These are phyloP conservation scores for Hydrotaea diabolus DNA, from an alignment of 2,888 invertebrate genomes.

Conservation along the genomic window DNA sequence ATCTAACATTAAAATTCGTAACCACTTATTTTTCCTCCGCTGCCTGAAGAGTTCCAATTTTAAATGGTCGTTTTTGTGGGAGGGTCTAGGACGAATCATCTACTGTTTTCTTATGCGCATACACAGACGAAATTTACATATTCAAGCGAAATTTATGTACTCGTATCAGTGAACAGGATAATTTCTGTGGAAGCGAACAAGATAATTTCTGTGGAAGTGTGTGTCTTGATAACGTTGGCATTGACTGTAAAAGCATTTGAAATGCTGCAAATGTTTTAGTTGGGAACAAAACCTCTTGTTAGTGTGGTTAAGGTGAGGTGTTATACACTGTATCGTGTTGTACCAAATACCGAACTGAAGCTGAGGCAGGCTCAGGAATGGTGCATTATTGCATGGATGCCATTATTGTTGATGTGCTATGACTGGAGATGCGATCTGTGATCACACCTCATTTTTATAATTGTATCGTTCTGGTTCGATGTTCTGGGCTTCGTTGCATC, in stretches of 20 bases:
- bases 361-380: not conserved
- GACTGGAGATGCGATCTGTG: slow-evolving; percentile 59
- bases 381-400: slow-evolving; percentile 34
- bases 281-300: slow-evolving; percentile 47
- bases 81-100: no score
- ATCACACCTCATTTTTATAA: slow-evolving; percentile 65
- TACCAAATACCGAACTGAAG: slow-evolving; percentile 26
- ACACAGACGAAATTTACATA: no score
- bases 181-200: no score
- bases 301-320: slow-evolving; percentile 40
- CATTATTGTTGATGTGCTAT: slow-evolving; percentile 45
- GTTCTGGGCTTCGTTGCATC: not conserved
- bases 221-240: slow-evolving; percentile 23
- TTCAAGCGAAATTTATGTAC: no score
- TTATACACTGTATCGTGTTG: slow-evolving; percentile 41
- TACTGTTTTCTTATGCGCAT: no score
- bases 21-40: no score
- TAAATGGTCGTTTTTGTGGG: no score
- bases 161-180: no score
- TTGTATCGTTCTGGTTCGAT: slow-evolving; percentile 46
- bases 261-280: slow-evolving; percentile 36
- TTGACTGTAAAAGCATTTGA: slow-evolving; percentile 32
- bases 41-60: no score
- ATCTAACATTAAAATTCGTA: no score
- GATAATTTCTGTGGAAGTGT: no score